phyloP scores from a whole-genome alignment of 2,113 vertebrate species.

The Seriola rivoliana region DNA sequence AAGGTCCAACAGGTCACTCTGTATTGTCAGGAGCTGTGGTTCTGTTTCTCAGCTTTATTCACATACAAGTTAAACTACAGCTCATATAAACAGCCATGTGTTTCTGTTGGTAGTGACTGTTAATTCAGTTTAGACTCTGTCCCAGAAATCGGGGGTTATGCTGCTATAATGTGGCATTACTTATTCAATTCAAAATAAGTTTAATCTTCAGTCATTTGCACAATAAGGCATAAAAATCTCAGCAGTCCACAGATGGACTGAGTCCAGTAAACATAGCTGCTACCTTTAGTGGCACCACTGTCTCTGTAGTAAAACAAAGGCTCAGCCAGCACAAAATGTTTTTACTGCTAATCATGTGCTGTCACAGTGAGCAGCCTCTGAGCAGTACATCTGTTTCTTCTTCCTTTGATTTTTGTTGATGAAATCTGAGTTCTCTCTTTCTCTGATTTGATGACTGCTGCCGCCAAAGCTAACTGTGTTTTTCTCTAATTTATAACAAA shows the following conservation, averaged over 20 bases:
- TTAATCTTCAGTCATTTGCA: not conserved
- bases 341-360: slow-evolving; percentile 20
- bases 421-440: slow-evolving; percentile 13
- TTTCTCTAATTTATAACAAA: slow-evolving; percentile 25
- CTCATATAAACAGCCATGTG: too few species aligned
- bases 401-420: slow-evolving; percentile 48
- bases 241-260: not conserved
- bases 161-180: not conserved
- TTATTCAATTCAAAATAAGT: not conserved
- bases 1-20: too few species aligned
- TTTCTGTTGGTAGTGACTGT: too few species aligned
- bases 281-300: not conserved
- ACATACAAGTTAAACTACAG: too few species aligned
- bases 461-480: slow-evolving; percentile 37
- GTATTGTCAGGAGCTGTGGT: too few species aligned
- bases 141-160: too few species aligned
- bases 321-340: slow-evolving; percentile 16
- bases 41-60: too few species aligned
- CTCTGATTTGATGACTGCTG: slow-evolving; percentile 27
- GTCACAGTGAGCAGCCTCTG: slow-evolving; percentile 33
- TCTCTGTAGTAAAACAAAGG: slow-evolving; percentile 25
- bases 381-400: slow-evolving; percentile 46
- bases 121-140: too few species aligned
- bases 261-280: too few species aligned
- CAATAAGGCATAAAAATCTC: not conserved